Evolutionary conservation across 2,888 invertebrate species (phyloP).

Genomic region (Cataglyphis albicans): DNA sequence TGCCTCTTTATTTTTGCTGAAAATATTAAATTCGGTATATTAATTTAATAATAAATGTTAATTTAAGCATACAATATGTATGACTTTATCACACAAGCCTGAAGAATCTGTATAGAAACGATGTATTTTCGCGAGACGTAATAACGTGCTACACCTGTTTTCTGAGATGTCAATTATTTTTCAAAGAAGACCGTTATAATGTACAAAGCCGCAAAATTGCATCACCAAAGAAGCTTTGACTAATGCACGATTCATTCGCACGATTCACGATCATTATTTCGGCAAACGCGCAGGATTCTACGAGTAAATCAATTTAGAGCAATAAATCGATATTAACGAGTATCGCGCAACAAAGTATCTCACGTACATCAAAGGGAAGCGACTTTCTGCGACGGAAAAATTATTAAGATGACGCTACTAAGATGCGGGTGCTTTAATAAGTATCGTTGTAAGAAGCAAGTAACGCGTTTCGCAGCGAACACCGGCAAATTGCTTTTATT

Average conservation of each 20-base stretch:
- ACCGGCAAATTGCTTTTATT: slow-evolving; percentile 38
- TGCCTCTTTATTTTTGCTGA: background rate
- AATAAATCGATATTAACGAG: slow-evolving; percentile 3
- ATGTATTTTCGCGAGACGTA: background rate
- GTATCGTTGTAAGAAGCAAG: slow-evolving; percentile 20
- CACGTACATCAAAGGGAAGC: background rate
- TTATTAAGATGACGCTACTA: slow-evolving; percentile 15
- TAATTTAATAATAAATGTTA: background rate
- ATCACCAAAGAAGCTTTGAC: slow-evolving; percentile 3
- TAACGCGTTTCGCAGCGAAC: slow-evolving; percentile 20
- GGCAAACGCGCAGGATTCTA: background rate
- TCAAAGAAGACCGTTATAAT: slow-evolving; percentile 49
- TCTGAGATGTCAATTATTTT: slow-evolving; percentile 32
- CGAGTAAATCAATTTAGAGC: slow-evolving; percentile 18
- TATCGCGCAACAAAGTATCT: background rate
- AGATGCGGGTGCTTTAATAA: slow-evolving; percentile 28
- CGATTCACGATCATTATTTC: slow-evolving; percentile 8
- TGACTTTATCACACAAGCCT: background rate
- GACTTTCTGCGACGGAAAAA: slow-evolving; percentile 4
- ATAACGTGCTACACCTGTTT: slow-evolving; percentile 10
- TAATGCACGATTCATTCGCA: slow-evolving; percentile 1
- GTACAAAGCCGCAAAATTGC: slow-evolving; percentile 38
- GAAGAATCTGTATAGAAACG: background rate
- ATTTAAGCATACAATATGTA: background rate
- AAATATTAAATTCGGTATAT: background rate